Conservation (phyloP, 2,113 vertebrate species). For the Lophotis ruficrista region DNA sequence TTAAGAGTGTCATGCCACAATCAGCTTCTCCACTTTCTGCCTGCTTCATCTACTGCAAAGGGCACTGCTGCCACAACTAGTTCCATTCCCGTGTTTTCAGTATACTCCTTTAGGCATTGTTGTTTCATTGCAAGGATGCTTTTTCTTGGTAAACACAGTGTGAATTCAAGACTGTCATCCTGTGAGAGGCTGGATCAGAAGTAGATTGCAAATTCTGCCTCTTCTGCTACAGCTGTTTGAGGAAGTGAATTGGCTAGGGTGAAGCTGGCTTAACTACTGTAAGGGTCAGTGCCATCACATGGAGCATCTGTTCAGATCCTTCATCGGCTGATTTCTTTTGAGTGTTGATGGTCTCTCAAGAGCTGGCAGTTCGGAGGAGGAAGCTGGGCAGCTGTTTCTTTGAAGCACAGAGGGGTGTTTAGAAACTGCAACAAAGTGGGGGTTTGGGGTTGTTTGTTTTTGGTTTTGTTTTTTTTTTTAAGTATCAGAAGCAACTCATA, state of each 20-base stretch:
- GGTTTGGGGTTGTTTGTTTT: too few species aligned
- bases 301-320: neutral
- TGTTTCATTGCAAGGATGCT: neutral
- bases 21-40: neutral
- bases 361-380: neutral
- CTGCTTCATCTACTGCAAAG: neutral
- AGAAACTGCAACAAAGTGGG: neutral
- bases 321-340: neutral
- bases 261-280: neutral
- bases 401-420: neutral
- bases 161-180: neutral
- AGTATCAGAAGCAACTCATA: neutral
- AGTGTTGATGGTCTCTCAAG: neutral
- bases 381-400: neutral
- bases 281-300: neutral
- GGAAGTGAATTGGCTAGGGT: neutral
- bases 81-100: neutral
- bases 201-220: neutral
- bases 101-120: neutral
- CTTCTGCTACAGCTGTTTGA: neutral
- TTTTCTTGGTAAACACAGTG: neutral
- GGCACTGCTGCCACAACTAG: neutral
- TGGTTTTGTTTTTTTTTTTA: neutral
- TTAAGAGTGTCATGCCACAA: neutral
- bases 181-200: neutral